Evolutionary conservation across 2,888 invertebrate genomes (phyloP), one percentile per base, ranked within the genome.

Genomic region (Papilio demoleus): DNA sequence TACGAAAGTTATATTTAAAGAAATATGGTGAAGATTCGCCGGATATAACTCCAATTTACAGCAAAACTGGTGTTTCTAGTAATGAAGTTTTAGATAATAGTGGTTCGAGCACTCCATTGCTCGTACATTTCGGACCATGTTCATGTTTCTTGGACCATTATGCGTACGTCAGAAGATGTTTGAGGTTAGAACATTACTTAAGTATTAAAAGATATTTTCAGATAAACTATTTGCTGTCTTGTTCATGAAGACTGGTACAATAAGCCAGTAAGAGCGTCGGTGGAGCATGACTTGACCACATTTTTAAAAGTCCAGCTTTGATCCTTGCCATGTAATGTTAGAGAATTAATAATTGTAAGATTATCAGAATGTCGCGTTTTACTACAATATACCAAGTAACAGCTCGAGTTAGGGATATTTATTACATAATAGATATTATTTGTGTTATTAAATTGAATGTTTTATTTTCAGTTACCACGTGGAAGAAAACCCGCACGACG

Each of bases 1-100:
- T 86, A 40, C 80, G 88, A 45, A 87, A 86, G 64, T 65, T 89
- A 56, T 87, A 81, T 69, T 72, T 88, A 8, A 83, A 74, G 70
- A 81, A 74, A 62, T 81, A 69, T 67, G 79, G 78, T 0, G 82
- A 82, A 0, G 42, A 31, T 5, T 40, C 62, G 40, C 34, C 72
- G 53, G 6, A 50, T 17, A 42, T 59, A 17, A 31, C 38, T 53
- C 65, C 72, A 0, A 53, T 65, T 1, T 58, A 62, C 22, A 42
- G 65, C 12, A 70, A 70, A 4, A 40, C 53, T 9, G 70, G 67
- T 12, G 68, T 71, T 0, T 68, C 72, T 4, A 75, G 67, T 11
- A 75, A 76, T 61, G 78, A 79, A 27, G 82, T 80, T 0, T 45
- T 79, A 36, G 82, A 81, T 14, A 61, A 45, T 1, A 69, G 65